A percentile compares a stretch with the other conserved stretches of the same genome.
These are phyloP conservation scores for Typhlomys cinereus DNA, from an alignment of 2,113 vertebrate species.

Conservation along the genomic window DNA sequence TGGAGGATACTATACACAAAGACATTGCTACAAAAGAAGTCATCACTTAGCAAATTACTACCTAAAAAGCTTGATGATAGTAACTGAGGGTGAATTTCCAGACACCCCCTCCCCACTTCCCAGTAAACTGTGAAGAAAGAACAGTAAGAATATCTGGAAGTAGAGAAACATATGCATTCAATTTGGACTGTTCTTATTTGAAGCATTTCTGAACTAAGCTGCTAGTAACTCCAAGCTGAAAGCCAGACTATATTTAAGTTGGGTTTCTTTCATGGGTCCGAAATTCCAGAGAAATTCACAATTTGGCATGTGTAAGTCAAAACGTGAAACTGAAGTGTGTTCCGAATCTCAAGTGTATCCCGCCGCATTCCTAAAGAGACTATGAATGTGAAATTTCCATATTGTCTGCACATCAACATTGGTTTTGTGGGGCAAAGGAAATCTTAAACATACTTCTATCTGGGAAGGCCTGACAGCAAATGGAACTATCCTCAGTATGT, in stretches of 20 bases:
- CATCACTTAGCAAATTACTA: slow-evolving; percentile 62
- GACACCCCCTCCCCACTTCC: slow-evolving; percentile 78
- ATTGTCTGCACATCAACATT: slow-evolving; percentile 9
- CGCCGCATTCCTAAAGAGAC: slow-evolving; percentile 55
- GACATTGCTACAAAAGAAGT: slow-evolving; percentile 50
- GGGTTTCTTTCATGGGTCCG: slow-evolving; percentile 73
- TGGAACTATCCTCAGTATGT: background rate
- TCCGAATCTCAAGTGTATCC: slow-evolving; percentile 49
- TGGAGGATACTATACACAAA: background rate
- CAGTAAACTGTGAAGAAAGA: slow-evolving; percentile 75
- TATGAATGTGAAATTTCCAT: slow-evolving; percentile 56
- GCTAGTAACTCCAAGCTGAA: slow-evolving; percentile 67
- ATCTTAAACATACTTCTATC: background rate
- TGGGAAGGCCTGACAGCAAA: background rate
- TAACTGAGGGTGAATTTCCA: slow-evolving; percentile 65
- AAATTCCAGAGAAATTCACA: slow-evolving; percentile 75
- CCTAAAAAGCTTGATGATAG: slow-evolving; percentile 74
- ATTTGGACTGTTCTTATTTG: slow-evolving; percentile 76
- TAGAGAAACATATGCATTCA: slow-evolving; percentile 77
- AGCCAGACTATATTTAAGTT: slow-evolving; percentile 77
- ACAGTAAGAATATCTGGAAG: slow-evolving; percentile 66
- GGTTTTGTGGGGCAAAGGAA: slow-evolving; percentile 21
- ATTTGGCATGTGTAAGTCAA: slow-evolving; percentile 59
- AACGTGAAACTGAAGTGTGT: slow-evolving; percentile 63
- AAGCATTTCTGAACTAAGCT: slow-evolving; percentile 74